Conservation (phyloP, 2,797 vertebrate genomes). For the Botia kubotai region DNA sequence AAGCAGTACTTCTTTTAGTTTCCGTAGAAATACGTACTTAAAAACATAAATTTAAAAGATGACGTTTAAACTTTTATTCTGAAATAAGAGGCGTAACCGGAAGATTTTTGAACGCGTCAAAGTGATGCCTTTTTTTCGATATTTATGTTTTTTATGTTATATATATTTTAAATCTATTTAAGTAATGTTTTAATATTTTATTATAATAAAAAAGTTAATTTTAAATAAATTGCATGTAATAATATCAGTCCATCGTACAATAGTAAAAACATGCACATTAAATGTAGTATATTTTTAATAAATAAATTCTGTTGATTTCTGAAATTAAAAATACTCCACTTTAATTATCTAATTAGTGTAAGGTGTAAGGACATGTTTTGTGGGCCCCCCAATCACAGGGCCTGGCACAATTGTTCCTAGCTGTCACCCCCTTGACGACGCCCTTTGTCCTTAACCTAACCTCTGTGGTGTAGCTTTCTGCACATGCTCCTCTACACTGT, state of each 20-base stretch:
- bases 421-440: too few relatives aligned
- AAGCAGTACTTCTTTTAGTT: background rate
- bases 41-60: background rate
- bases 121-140: too few relatives aligned
- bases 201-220: background rate
- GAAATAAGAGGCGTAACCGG: slow-evolving; percentile 20
- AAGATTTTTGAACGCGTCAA: slow-evolving; percentile 1
- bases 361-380: background rate
- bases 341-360: background rate
- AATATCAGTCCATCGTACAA: background rate
- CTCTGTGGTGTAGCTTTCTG: too few relatives aligned
- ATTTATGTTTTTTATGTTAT: too few relatives aligned
- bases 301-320: background rate
- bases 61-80: slow-evolving; percentile 46
- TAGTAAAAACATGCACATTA: too few relatives aligned
- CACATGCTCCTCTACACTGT: too few relatives aligned
- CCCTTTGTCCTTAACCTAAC: background rate
- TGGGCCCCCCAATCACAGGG: too few relatives aligned
- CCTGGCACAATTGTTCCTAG: too few relatives aligned
- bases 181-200: too few relatives aligned
- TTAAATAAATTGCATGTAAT: background rate
- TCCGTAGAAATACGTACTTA: background rate
- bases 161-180: too few relatives aligned
- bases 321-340: background rate
- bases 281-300: background rate